Evolutionary conservation across 2,113 vertebrate species (phyloP).

Genomic region (Ctenomys sociabilis): DNA sequence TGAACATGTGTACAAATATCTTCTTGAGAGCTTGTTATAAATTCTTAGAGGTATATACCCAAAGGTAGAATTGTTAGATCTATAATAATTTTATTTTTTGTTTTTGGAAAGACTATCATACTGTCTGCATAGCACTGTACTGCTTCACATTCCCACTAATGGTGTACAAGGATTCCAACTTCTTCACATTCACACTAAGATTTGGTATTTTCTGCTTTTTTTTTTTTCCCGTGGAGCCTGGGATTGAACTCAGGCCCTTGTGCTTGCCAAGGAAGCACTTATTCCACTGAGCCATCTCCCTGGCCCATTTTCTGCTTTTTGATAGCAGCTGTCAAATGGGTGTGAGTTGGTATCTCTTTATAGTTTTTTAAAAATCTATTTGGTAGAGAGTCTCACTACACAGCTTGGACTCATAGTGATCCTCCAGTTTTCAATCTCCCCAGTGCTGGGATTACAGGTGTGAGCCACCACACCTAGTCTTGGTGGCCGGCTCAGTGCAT

Average conservation of each 20-base stretch:
- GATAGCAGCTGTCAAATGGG: background rate
- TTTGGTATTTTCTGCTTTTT: background rate
- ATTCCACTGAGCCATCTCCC: too few species aligned
- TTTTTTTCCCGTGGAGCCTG: too few species aligned
- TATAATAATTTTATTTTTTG: background rate
- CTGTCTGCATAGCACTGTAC: background rate
- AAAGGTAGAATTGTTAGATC: background rate
- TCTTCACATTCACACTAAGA: background rate
- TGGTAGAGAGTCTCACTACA: too few species aligned
- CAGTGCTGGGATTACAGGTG: too few species aligned
- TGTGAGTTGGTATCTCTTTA: background rate
- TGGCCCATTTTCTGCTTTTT: background rate
- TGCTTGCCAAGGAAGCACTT: too few species aligned
- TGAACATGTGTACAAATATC: background rate
- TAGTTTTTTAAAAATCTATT: background rate
- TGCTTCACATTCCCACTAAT: background rate
- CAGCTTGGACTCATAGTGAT: too few species aligned
- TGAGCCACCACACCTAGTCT: too few species aligned
- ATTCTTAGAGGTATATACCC: background rate
- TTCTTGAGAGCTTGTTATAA: background rate
- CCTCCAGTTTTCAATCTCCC: too few species aligned
- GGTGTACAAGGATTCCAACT: background rate
- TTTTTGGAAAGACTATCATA: background rate
- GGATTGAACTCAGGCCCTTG: too few species aligned
- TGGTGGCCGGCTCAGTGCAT: too few species aligned